Evolutionary conservation across 2,113 vertebrate genomes (phyloP), one percentile per base, ranked within the genome.

Genomic region (Spermophilus dauricus): DNA sequence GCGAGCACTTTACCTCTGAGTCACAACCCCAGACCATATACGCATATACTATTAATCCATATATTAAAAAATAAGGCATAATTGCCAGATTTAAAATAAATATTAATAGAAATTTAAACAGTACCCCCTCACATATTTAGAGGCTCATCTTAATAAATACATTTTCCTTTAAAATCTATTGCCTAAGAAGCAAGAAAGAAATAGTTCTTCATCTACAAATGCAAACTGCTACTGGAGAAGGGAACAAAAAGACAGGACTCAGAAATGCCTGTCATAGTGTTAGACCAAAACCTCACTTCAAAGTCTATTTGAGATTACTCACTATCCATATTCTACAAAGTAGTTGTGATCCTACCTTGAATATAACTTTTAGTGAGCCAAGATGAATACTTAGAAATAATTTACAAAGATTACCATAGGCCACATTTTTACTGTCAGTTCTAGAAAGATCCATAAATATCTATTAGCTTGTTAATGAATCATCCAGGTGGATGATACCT

Each of bases 21-120:
- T 45, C 45, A 45, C 45, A 45, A 45, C 45, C 1, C 45, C 45
- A 45, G 45, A 45, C 45, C 45, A 45, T 45, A 45, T 45, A 45
- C 9, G 45, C 6, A 89, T 48, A 48, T 3, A 80, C 18, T 53
- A 76, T 61, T 45, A 63, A 89, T 67, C 80, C n/a, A 73, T 14
- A 75, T 73, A 67, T 30, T 45, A 70, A 81, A n/a, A n/a, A 91
- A 75, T 69, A 96, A 77, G 10, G 8, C 45, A n/a, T 56, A 94
- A 86, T 89, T 92, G 5, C 10, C n/a, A 61, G 24, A 86, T 58
- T 63, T n/a, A 77, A 89, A 24, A 56, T 63, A 72, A 92, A 91
- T 86, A 58, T 77, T 78, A 95, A 69, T 30, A 85, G 65, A 91
- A 84, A 93, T 85, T 51, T 92, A 58, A 91, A 17, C 65, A 75